Base-by-base conservation (phyloP, 2,888 invertebrate species). In the Cephus rjabovi region DNA sequence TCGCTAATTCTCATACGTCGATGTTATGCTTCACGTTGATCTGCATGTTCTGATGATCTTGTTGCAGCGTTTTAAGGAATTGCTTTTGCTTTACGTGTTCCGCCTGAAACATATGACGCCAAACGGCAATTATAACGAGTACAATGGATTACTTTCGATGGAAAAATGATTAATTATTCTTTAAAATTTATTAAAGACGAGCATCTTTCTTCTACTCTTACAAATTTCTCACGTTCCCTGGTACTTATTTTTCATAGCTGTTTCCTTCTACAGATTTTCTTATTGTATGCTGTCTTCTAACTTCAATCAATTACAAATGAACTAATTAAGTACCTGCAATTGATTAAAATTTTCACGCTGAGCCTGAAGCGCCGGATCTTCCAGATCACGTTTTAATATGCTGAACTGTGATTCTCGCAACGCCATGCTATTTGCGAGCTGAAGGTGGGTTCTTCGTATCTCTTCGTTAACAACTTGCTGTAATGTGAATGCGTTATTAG, bases 51-150 rank as follows among this genome's bases (percentile, higher is more conserved):
- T 86, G 89, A 80, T 90, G 91, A 77, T 91, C 91, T 81, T 92
- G 89, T 79, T 91, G 90, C 73, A 92, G 87, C 9, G 88, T 89
- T 84, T 89, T 88, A 15, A 92, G 85, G 79, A 90, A 88, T 82
- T 91, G 87, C 77, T 90, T 90, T 74, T 92, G 91, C 73, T 86
- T 89, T 33, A 89, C 87, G 75, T 90, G 89, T 79, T 92, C 91
- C 15, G 87, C 89, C 92, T 92, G 80, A 40, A 77, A 74, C 73
- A 56, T 23, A 71, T 23, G 34, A 23, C 11, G 9, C 33, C 69
- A 75, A 2, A 2, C 56, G 9, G 2, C 9, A 56, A 56, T 56
- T 56, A 56, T 23, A 56, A 23, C 23, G 23, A 56, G 23, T 1
- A 0, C 23, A 56, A 56, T 23, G 23, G 23, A 9, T 56, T 9